phyloP scores from a whole-genome alignment of 2,888 invertebrate genomes.

The Dicyrtomina minuta region DNA sequence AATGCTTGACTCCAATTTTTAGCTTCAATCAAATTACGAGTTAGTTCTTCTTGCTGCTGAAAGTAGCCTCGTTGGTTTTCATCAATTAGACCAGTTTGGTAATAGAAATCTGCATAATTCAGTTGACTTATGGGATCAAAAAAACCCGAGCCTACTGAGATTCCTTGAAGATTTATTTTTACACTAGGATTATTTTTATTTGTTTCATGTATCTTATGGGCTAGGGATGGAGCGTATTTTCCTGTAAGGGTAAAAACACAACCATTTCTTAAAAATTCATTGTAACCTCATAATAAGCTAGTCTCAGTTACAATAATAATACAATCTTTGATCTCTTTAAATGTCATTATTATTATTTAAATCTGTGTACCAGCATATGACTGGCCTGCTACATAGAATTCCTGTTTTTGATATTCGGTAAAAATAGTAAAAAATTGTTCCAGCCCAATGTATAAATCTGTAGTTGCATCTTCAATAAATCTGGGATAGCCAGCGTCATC shows the following conservation, averaged over 20 bases:
- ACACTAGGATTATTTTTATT: constrained; percentile 60
- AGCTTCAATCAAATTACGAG: not conserved
- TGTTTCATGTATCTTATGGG: constrained; percentile 69
- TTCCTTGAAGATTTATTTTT: constrained; percentile 66
- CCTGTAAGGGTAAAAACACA: constrained; percentile 4
- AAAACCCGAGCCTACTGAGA: constrained; percentile 70
- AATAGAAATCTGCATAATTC: constrained; percentile 74
- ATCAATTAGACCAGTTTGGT: constrained; percentile 73
- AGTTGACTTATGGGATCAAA: constrained; percentile 76
- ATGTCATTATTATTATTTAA: too few relatives aligned
- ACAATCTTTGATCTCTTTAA: not conserved
- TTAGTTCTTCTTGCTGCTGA: constrained; percentile 5
- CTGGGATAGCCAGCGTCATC: constrained; percentile 72
- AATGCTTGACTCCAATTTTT: constrained; percentile 11
- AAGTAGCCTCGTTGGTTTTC: constrained; percentile 62
- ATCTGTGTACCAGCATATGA: constrained; percentile 80
- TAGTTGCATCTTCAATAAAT: constrained; percentile 76
- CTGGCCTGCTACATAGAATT: constrained; percentile 85
- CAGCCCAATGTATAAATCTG: constrained; percentile 68
- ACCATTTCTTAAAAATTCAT: constrained; percentile 12
- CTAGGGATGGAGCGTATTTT: constrained; percentile 56
- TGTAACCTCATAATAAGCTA: too few relatives aligned
- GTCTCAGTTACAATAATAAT: too few relatives aligned
- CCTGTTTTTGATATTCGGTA: constrained; percentile 69
- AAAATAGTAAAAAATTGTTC: constrained; percentile 81